Evolutionary conservation across 2,797 vertebrate species (phyloP).

Genomic region (Acipenser oxyrinchus): DNA sequence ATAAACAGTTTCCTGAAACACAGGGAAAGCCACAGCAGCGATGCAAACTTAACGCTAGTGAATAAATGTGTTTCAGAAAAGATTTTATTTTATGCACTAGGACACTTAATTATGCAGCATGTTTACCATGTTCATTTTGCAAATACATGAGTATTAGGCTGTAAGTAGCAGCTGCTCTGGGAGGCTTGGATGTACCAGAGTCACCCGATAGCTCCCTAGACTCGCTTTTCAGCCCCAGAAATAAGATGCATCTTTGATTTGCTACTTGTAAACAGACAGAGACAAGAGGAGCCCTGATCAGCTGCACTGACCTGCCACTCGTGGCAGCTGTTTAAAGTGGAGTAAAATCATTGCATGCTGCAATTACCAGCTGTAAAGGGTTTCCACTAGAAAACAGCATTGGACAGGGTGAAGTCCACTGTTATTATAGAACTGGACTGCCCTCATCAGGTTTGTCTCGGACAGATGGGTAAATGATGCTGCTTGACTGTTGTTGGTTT

Average conservation of each 20-base stretch:
- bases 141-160: conserved; percentile 52
- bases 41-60: no score
- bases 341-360: conserved; percentile 21
- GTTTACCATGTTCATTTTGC: conserved; percentile 62
- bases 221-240: conserved; percentile 66
- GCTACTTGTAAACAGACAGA: conserved; percentile 64
- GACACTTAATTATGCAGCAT: conserved; percentile 62
- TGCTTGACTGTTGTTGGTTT: no score
- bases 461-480: no score
- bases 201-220: conserved; percentile 62
- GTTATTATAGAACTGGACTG: no score
- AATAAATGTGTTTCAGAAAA: background rate
- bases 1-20: no score
- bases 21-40: no score
- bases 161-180: conserved; percentile 58
- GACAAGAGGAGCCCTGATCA: conserved; percentile 49
- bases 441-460: no score
- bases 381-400: background rate
- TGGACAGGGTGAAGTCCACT: background rate
- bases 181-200: conserved; percentile 48
- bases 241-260: conserved; percentile 71
- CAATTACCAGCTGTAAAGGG: conserved; percentile 2
- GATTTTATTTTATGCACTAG: conserved; percentile 18
- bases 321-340: conserved; percentile 35
- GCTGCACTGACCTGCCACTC: conserved; percentile 42